Base-by-base conservation (phyloP, 2,113 vertebrate species). In the Amphiprion ocellaris region DNA sequence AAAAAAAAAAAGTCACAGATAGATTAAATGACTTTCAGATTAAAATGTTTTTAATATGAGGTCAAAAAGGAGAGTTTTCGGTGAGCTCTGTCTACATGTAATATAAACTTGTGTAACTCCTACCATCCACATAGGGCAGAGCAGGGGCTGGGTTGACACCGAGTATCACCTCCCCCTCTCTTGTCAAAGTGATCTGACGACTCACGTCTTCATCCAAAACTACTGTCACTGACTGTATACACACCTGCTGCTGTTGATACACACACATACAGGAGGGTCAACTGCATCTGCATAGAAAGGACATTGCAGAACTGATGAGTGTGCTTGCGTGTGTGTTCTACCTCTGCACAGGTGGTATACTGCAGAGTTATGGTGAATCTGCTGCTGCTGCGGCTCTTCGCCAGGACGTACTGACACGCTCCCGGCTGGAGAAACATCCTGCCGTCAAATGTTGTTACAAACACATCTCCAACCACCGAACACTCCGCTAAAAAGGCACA, bases 401-500 rank as follows among this genome's bases (percentile, higher is more conserved):
- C 96, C 73, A 99, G 87, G 79, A 99, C 95, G 28, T 99, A 99
- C 83, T 99, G 98, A 85, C 98, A 99, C 12, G 95, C 94, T 41
- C 98, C 97, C 63, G 96, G 95, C 83, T 97, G 97, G 60, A 97
- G 97, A 90, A 97, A 99, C 93, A 97, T 97, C 81, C 96, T 96
- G 1, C 98, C 97, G 81, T 99, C 98, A 83, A 99, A 99, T 0
- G 98, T 98, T 0, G 97, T 97, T 82, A 99, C 96, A 84, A 98
- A 97, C 76, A 97, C 95, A 58, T 98, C 96, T 1, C 97, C 96
- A 69, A 95, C 94, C 82, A 99, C 92, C 1, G 96, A 96, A 78
- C 98, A 99, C 88, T 98, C 98, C 23, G 94, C 97, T 99, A 26
- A 67, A n/a, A 53, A 15, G 21, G 47, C 1, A 63, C 15, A 77